phyloP scores from a whole-genome alignment of 2,113 vertebrate species.

The Athene cunicularia region DNA sequence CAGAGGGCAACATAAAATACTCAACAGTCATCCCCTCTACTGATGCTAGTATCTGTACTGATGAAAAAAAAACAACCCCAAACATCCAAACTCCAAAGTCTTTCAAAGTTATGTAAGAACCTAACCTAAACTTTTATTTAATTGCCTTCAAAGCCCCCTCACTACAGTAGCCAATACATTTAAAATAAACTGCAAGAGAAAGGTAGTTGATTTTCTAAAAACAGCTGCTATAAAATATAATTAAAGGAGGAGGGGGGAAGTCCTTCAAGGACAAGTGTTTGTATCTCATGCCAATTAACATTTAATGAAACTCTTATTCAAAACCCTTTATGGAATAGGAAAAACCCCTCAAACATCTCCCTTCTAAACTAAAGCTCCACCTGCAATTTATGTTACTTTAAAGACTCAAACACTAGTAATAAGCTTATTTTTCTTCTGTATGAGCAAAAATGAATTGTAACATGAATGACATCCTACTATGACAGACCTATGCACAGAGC shows the following conservation, averaged over 20 bases:
- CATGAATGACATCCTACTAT: neutral
- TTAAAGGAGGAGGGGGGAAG: neutral
- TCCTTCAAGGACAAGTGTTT: neutral
- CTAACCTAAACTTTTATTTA: neutral
- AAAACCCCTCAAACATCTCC: neutral
- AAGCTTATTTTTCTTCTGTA: neutral
- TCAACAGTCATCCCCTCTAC: neutral
- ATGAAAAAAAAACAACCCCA: neutral
- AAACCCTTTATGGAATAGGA: neutral
- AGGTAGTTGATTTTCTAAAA: neutral
- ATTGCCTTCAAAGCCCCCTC: neutral
- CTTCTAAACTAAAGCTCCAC: neutral
- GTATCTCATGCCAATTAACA: neutral
- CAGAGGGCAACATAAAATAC: neutral
- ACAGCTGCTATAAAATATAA: neutral
- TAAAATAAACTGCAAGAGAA: neutral
- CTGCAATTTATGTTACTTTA: neutral
- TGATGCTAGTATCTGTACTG: neutral
- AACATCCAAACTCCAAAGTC: neutral
- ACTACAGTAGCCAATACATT: neutral
- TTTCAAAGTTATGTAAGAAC: neutral
- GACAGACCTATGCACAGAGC: neutral
- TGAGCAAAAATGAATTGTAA: neutral
- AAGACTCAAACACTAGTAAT: neutral
- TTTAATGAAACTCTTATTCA: neutral